Evolutionary conservation across 2,113 vertebrate genomes (phyloP).

Genomic region (Sus scrofa): T2T-Sscrofa CM000818.6:31488001-31488500

Average conservation of each 20-base stretch:
- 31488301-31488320: background rate
- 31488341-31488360: too few species aligned
- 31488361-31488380: too few species aligned
- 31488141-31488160: background rate
- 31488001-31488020: background rate
- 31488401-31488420: too few species aligned
- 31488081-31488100: background rate
- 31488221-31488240: background rate
- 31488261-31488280: background rate
- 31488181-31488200: background rate
- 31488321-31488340: too few species aligned
- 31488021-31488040: rapidly evolving
- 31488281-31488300: background rate
- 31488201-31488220: background rate
- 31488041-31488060: too few species aligned
- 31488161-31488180: background rate
- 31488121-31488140: background rate
- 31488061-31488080: background rate
- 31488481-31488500: too few species aligned
- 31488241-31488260: background rate
- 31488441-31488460: too few species aligned
- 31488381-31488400: too few species aligned
- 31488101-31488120: background rate
- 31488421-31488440: too few species aligned
- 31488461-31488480: too few species aligned